Evolutionary conservation across 2,888 invertebrate species (phyloP), one percentile per base, ranked within the genome.

Genomic region (Xestia sexstrigata): DNA sequence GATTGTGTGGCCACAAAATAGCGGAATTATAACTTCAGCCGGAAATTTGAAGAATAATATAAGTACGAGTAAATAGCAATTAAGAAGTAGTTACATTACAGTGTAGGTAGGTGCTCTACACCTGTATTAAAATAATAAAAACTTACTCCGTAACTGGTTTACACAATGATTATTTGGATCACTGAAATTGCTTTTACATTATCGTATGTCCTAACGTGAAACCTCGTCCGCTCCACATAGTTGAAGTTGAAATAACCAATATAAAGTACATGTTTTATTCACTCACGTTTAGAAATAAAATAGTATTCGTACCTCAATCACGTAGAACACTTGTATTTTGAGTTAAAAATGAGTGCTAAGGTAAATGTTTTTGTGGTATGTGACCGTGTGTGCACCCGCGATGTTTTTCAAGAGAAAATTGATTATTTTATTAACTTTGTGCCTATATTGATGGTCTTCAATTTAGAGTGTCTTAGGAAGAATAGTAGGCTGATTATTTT

Each of bases 81-180:
- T 26, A 70, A 63, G 42, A n/a, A 68, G 47, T 35, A 70, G 23
- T 15, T 47, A 42, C 45, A 58, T 15, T 47, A 42, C 45, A 58
- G 45, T 67, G 55, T 30, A 60, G n/a, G 63, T 39, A 15, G 63
- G 2, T 45, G 47, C 35, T 66, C 26, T 26, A 76, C 76, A 71
- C 58, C 76, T 39, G 17, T 65, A 68, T 82, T 72, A 79, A 74
- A 74, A 65, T 62, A 77, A 73, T 75, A 79, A 77, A 58, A 68
- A 80, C 68, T 70, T 72, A 80, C 73, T 74, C 20, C 35, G 71
- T 78, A 81, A 81, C 79, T 75, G 55, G 79, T 83, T 91, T 91
- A 87, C 93, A 88, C 91, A 91, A 91, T 88, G 79, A 76, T 87
- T 91, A 90, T 92, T 89, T 90, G 91, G 91, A 90, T 91, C 91